A percentile compares a stretch with the other conserved stretches of the same genome.
phyloP scores from a whole-genome alignment of 2,797 vertebrate genomes.

The Hemibagrus guttatus region DNA sequence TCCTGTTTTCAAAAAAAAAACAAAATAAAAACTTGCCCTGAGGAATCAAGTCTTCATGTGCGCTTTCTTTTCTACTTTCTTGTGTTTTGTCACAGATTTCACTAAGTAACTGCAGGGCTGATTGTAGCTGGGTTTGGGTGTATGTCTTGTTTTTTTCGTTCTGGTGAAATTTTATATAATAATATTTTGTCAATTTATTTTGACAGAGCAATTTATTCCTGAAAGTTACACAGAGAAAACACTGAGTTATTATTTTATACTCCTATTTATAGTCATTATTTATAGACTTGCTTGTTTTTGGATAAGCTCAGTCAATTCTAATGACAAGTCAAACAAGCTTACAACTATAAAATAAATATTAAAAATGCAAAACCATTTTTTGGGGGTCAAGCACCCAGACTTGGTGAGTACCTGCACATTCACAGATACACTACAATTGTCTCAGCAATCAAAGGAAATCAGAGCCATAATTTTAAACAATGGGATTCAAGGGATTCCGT shows the following conservation, averaged over 20 bases:
- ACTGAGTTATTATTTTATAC: neutral
- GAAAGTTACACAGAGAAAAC: neutral
- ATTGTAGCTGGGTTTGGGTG: neutral
- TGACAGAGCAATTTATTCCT: neutral
- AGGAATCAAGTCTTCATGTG: neutral
- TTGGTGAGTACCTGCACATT: no score
- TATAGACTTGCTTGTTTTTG: neutral
- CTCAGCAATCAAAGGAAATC: no score
- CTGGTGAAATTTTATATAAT: no score
- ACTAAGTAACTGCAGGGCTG: neutral
- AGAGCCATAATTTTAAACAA: no score
- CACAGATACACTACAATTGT: no score
- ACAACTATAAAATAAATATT: neutral
- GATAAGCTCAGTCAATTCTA: neutral
- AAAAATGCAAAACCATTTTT: no score
- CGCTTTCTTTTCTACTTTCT: neutral
- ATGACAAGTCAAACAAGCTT: neutral
- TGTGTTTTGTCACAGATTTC: neutral
- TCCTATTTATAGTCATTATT: neutral
- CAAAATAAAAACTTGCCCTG: neutral
- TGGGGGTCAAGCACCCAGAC: no score
- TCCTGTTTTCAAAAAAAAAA: neutral
- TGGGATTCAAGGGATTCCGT: no score
- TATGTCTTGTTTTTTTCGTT: neutral
- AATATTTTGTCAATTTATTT: neutral